These are phyloP conservation scores for Hypena proboscidalis DNA, from an alignment of 2,888 invertebrate species.

Conservation along the genomic window DNA sequence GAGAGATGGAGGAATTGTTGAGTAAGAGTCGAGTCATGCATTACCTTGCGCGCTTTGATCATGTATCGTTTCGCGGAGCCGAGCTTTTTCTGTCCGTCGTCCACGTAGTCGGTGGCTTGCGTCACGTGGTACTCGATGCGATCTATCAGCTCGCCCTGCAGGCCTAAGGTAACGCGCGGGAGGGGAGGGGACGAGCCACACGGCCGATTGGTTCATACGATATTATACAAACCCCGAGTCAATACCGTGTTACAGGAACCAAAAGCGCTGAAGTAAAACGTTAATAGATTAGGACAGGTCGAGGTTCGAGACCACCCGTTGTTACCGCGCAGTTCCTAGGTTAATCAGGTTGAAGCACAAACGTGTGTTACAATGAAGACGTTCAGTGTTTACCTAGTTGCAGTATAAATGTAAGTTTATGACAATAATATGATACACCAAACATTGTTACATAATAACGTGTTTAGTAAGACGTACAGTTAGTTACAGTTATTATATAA, in stretches of 20 bases:
- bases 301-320: constrained; percentile 37
- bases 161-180: constrained; percentile 76
- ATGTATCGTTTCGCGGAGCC: too few species aligned
- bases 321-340: constrained; percentile 45
- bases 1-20: constrained; percentile 13
- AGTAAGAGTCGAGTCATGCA: too few species aligned
- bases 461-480: constrained; percentile 41
- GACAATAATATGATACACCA: constrained; percentile 49
- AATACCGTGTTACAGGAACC: constrained; percentile 62
- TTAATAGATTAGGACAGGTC: constrained; percentile 51
- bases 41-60: constrained; percentile 95
- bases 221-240: constrained; percentile 55
- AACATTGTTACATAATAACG: constrained; percentile 69
- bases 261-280: constrained; percentile 62
- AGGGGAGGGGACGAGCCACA: constrained; percentile 66
- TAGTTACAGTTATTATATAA: constrained; percentile 65
- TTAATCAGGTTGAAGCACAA: constrained; percentile 38
- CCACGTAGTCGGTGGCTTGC: constrained; percentile 93
- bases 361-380: constrained; percentile 50
- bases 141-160: constrained; percentile 97
- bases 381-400: constrained; percentile 53
- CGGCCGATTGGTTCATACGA: constrained; percentile 82
- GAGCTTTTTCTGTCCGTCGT: constrained; percentile 91
- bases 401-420: constrained; percentile 38
- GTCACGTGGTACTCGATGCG: constrained; percentile 97